Evolutionary conservation across 2,113 vertebrate genomes (phyloP).

Genomic region (Pyxicephalus adspersus): DNA sequence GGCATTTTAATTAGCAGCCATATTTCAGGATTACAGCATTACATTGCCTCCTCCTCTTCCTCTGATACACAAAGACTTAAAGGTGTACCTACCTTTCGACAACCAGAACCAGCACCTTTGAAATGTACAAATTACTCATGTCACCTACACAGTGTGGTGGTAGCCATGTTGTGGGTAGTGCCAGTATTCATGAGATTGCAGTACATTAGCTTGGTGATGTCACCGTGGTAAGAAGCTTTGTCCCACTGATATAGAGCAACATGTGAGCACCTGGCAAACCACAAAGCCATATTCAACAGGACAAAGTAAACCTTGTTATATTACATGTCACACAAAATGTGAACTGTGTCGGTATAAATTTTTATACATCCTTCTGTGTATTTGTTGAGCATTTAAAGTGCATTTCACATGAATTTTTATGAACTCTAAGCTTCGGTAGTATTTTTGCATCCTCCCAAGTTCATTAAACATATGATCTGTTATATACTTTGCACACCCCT

Average conservation of each 20-base stretch:
- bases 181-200: not conserved
- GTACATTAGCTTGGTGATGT: not conserved
- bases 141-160: not conserved
- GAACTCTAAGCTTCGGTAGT: too few species aligned
- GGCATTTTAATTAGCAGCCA: constrained; percentile 78
- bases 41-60: not conserved
- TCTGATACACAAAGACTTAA: not conserved
- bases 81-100: not conserved
- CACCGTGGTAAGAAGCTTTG: not conserved
- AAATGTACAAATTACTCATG: not conserved
- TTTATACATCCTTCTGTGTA: too few species aligned
- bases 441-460: too few species aligned
- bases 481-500: too few species aligned
- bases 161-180: not conserved
- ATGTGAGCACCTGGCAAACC: not conserved
- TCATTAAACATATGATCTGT: too few species aligned
- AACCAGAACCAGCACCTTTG: not conserved
- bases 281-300: too few species aligned
- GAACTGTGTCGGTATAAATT: too few species aligned
- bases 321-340: too few species aligned
- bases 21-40: constrained; percentile 61
- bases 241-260: not conserved
- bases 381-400: too few species aligned
- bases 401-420: too few species aligned
- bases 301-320: too few species aligned